Base-by-base conservation (phyloP, 1,140 invertebrate species). In the Macrobrachium nipponense region DNA sequence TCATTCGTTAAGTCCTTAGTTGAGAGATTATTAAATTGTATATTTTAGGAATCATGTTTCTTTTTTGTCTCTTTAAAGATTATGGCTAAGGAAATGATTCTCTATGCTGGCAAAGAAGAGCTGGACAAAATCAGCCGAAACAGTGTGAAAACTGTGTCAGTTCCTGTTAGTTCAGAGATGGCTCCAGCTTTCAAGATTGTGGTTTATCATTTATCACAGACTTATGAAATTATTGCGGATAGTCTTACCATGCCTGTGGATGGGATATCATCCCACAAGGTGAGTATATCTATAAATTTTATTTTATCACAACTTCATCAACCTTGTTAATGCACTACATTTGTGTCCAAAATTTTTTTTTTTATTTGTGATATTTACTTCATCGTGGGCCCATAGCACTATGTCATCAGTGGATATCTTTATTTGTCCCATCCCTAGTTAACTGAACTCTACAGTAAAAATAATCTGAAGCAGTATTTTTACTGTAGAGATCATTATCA, bases 121-220 rank as follows among this genome's bases (percentile, higher is more conserved):
- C 64, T 89, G 23, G 88, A 91, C 1, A 20, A 75, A 8, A 89
- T 89, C 8, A 87, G 89, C 18, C 68, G 80, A 15, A 87, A 89
- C 10, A 90, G 90, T 14, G 90, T 91, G 4, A 91, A 90, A 27
- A 93, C 92, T 10, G 90, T 93, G 68, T 89, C 91, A 0, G 86
- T 93, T 2, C 90, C 92, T 0, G 89, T 93, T 3, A 91, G 92
- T 15, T 80, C 91, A 17, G 92, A 92, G 79, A 95, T 95, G 94
- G 92, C 93, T 12, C 94, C 94, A 0, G 92, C 91, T 2, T 93
- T 94, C 88, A 91, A 91, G 23, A 90, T 94, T 5, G 88, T 94
- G 5, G 93, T 93, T 6, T 94, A 93, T 87, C 91, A 92, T 87
- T 89, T 93, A 1, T 90, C 91, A 60, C 86, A 87, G 60, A 89